Base-by-base conservation (phyloP, 1,140 invertebrate genomes). In the Cataglyphis hispanica region DNA sequence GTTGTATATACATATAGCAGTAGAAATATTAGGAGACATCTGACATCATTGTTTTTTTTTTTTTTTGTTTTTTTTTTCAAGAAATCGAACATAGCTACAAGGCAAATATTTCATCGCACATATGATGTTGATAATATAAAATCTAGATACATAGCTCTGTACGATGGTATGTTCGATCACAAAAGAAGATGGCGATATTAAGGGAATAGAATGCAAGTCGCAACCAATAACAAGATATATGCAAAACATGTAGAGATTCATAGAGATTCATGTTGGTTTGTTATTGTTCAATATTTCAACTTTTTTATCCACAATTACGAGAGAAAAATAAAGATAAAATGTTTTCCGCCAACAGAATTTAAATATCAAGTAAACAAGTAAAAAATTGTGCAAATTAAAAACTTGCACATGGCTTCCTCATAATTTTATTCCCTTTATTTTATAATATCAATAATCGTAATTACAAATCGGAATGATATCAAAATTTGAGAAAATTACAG, bases 51-150 rank as follows among this genome's bases (percentile, higher is more conserved):
- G n/a, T n/a, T n/a, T n/a, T n/a, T n/a, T n/a, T n/a, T n/a, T n/a
- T n/a, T n/a, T n/a, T n/a, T n/a, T n/a, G n/a, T n/a, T n/a, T n/a
- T n/a, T 83, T 83, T 83, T 72, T 72, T 81, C 77, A 46, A 19
- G 16, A 58, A 81, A 70, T 81, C 66, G 53, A 81, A 72, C 37
- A 27, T 60, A 34, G 78, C 66, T 67, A 25, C 66, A 40, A 81
- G 66, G 53, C 37, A 72, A 81, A 81, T 72, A 81, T 81, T 81
- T 81, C 53, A 37, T 81, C 66, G 7, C 10, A 56, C 10, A 43
- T 70, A 81, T 40, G 78, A 81, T n/a, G 37, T 60, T 37, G 53
- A 81, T 81, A 72, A 81, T 81, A 72, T 70, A 37, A 81, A 60
- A 81, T 81, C 50, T 60, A 37, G 60, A 81, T 43, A 53, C 43